These are phyloP conservation scores for Buceros bicornis DNA, from an alignment of 2,797 vertebrate genomes.

Conservation along the genomic window DNA sequence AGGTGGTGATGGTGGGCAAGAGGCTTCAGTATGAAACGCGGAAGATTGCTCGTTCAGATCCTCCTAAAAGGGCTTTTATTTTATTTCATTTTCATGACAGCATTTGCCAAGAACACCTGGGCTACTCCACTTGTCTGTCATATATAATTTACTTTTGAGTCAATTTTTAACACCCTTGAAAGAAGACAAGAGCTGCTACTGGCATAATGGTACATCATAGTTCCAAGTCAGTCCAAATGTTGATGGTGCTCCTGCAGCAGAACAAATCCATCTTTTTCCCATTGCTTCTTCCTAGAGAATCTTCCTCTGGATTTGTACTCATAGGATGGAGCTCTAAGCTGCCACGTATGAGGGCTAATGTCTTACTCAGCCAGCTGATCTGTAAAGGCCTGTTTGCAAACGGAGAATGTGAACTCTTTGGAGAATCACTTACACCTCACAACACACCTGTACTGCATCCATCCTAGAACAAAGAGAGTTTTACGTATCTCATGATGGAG, in stretches of 20 bases:
- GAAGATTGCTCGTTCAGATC: slow-evolving; percentile 52
- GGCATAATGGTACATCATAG: slow-evolving; percentile 17
- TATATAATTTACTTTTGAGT: neutral
- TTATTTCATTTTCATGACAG: slow-evolving; percentile 45
- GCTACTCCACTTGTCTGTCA: slow-evolving; percentile 32
- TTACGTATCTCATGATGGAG: neutral
- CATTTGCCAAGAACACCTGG: slow-evolving; percentile 57
- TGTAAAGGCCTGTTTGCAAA: neutral
- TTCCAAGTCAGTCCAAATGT: slow-evolving; percentile 17
- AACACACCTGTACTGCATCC: neutral
- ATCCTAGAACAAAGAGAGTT: neutral
- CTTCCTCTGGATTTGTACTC: neutral
- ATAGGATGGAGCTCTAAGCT: neutral
- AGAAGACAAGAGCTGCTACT: slow-evolving; percentile 16
- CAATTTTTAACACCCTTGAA: slow-evolving; percentile 46
- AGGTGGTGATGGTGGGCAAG: slow-evolving; percentile 45
- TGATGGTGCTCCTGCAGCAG: neutral
- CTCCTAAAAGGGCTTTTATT: slow-evolving; percentile 40
- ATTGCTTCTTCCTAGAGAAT: neutral
- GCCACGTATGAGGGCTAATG: accelerated
- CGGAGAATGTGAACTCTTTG: neutral
- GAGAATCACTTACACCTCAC: neutral
- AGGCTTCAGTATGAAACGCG: slow-evolving; percentile 32
- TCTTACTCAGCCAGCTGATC: neutral
- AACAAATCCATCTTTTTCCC: neutral